Evolutionary conservation across 1,140 invertebrate species (phyloP).

Genomic region (Fragariocoptes setiger): DNA sequence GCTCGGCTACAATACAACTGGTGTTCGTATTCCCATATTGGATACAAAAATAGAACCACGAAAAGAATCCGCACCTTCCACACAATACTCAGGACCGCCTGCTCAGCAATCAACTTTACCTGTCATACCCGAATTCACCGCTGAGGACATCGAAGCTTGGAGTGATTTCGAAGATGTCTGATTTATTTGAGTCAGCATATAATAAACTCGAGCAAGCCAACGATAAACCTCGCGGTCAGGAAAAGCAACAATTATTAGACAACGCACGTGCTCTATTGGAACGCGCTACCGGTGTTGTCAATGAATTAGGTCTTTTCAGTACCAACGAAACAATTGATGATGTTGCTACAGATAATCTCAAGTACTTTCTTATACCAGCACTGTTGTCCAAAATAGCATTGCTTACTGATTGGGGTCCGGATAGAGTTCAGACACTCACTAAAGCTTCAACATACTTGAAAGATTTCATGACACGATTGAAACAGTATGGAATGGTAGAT

Average conservation of each 20-base stretch:
- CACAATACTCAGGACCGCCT: no score
- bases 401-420: conserved; percentile 19
- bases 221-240: not conserved
- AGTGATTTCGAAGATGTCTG: not conserved
- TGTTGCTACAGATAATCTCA: conserved; percentile 44
- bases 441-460: conserved; percentile 45
- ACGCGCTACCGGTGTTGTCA: conserved; percentile 39
- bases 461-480: conserved; percentile 44
- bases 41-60: no score
- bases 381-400: conserved; percentile 36
- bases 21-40: no score
- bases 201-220: conserved; percentile 14
- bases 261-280: conserved; percentile 25
- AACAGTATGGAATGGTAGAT: conserved; percentile 37
- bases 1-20: no score
- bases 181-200: conserved; percentile 48
- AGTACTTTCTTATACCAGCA: conserved; percentile 43
- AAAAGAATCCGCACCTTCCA: no score
- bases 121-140: no score
- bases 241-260: not conserved
- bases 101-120: no score
- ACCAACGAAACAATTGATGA: conserved; percentile 57
- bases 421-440: conserved; percentile 31
- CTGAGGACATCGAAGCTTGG: no score
- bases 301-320: conserved; percentile 45